Evolutionary conservation across 2,888 invertebrate genomes (phyloP).

Genomic region (Embidobia sp.): DNA sequence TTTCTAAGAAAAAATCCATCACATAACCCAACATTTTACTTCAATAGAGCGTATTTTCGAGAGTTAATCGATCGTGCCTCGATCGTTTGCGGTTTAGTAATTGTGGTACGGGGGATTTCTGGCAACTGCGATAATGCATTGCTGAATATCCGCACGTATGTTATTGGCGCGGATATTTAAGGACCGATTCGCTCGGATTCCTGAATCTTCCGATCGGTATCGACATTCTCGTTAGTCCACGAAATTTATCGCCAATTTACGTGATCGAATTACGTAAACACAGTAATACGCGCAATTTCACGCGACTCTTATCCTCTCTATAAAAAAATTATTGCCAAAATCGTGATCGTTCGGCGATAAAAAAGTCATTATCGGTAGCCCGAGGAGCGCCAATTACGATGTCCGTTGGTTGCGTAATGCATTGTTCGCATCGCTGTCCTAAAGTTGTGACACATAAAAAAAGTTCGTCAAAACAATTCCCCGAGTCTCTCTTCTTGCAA

Average conservation of each 20-base stretch:
- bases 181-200: slow-evolving; percentile 52
- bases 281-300: slow-evolving; percentile 49
- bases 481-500: slow-evolving; percentile 17
- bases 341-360: slow-evolving; percentile 32
- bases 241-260: slow-evolving; percentile 60
- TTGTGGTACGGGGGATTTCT: slow-evolving; percentile 45
- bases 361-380: slow-evolving; percentile 11
- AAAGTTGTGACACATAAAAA: not conserved
- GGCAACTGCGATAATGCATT: slow-evolving; percentile 58
- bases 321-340: slow-evolving; percentile 19
- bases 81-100: slow-evolving; percentile 42
- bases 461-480: slow-evolving; percentile 34
- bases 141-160: slow-evolving; percentile 42
- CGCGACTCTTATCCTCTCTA: slow-evolving; percentile 9
- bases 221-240: slow-evolving; percentile 56
- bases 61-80: slow-evolving; percentile 52
- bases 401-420: slow-evolving; percentile 18
- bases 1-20: slow-evolving; percentile 38
- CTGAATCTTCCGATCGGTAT: slow-evolving; percentile 59
- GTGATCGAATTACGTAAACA: slow-evolving; percentile 57
- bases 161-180: slow-evolving; percentile 51
- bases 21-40: slow-evolving; percentile 16
- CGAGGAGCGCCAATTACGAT: slow-evolving; percentile 1
- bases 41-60: slow-evolving; percentile 24
- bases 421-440: slow-evolving; percentile 30